Percentiles rank a stretch among this genome's conserved stretches.
These are phyloP conservation scores for Nothura maculosa DNA, from an alignment of 2,797 vertebrate genomes.

Conservation along the genomic window DNA sequence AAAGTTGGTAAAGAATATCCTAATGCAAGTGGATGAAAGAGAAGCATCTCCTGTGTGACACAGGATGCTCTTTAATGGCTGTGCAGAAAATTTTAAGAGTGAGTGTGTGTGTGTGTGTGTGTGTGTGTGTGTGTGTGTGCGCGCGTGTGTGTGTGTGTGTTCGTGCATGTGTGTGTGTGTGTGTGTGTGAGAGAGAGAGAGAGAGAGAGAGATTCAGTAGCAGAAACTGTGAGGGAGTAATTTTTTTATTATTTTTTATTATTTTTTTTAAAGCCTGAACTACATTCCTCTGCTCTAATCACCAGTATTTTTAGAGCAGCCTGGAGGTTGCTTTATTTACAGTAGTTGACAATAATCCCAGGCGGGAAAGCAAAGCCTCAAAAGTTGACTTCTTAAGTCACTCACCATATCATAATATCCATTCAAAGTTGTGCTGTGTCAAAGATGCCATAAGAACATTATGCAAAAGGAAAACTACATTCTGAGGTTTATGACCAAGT, in stretches of 20 bases:
- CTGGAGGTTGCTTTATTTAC: not conserved
- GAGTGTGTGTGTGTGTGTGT: too few species aligned
- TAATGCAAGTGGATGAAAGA: not conserved
- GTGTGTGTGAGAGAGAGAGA: too few species aligned
- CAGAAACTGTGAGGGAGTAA: not conserved
- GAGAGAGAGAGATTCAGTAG: not conserved
- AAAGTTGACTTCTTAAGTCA: not conserved
- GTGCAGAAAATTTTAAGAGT: not conserved
- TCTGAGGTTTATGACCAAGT: fast-evolving
- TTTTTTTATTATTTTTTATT: too few species aligned
- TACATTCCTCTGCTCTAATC: not conserved
- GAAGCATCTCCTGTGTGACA: not conserved
- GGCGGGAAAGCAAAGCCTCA: not conserved
- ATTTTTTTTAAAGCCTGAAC: not conserved
- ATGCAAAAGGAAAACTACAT: not conserved
- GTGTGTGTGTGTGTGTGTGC: too few species aligned
- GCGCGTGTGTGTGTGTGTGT: too few species aligned
- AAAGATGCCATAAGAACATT: fast-evolving
- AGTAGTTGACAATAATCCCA: not conserved
- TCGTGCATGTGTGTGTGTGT: too few species aligned
- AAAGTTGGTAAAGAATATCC: not conserved
- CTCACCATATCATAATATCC: not conserved
- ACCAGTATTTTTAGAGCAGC: not conserved
- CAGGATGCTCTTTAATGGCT: not conserved
- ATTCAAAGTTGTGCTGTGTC: not conserved